Percentiles rank a stretch among this genome's conserved stretches.
Conservation (phyloP, 1,140 invertebrate species). For the Aethina tumida region DNA sequence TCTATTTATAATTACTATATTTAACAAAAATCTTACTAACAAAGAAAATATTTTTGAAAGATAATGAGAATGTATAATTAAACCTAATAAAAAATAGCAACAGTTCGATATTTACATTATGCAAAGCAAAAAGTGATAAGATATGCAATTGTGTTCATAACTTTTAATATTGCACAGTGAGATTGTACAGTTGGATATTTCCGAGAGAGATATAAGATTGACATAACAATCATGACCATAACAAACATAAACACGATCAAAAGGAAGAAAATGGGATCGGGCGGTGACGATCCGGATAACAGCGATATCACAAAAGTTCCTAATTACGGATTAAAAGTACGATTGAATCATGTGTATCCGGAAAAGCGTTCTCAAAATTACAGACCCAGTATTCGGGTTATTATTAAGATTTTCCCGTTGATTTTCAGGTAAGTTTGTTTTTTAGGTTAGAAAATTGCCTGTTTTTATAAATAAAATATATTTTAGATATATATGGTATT, state of each 20-base stretch:
- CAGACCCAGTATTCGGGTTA: conserved; percentile 52
- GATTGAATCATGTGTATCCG: conserved; percentile 64
- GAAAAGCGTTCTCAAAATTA: conserved; percentile 61
- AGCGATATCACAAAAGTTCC: conserved; percentile 36
- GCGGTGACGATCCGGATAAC: too few species aligned
- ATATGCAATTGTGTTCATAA: too few species aligned
- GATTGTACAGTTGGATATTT: neutral
- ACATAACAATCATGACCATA: neutral
- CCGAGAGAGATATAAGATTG: neutral
- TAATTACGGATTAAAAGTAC: conserved; percentile 58
- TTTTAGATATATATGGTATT: conserved; percentile 58
- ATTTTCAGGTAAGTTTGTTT: conserved; percentile 43
- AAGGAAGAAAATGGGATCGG: neutral
- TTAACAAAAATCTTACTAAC: too few species aligned
- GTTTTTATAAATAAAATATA: conserved; percentile 10
- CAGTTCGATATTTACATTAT: too few species aligned
- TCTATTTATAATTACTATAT: too few species aligned
- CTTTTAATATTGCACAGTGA: neutral
- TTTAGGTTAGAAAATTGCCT: conserved; percentile 9
- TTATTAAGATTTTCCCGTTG: conserved; percentile 51
- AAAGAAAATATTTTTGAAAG: too few species aligned
- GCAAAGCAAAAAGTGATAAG: too few species aligned
- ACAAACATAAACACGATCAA: neutral
- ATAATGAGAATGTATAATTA: too few species aligned
- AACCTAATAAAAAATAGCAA: too few species aligned